Conservation (phyloP, 2,888 invertebrate species). For the Bombylius major region DNA sequence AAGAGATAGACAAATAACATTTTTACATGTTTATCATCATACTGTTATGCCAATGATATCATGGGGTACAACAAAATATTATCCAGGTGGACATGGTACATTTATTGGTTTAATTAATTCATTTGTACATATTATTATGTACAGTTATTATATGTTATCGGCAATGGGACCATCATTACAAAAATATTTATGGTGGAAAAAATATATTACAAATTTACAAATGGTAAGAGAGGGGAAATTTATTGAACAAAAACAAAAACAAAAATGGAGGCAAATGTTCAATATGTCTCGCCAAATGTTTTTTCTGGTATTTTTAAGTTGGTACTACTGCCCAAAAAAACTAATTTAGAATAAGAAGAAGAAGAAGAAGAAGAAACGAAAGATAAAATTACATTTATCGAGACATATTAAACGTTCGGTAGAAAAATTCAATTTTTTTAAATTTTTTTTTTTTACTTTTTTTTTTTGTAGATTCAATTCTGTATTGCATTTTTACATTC, state of each 20-base stretch:
- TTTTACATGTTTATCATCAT: constrained; percentile 80
- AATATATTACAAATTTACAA: constrained; percentile 79
- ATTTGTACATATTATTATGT: constrained; percentile 92
- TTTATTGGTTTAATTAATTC: constrained; percentile 76
- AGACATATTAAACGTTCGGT: not conserved
- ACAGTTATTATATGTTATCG: constrained; percentile 79
- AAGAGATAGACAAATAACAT: constrained; percentile 66
- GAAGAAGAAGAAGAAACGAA: too few relatives aligned
- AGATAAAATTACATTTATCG: too few relatives aligned
- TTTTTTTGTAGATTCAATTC: constrained; percentile 63
- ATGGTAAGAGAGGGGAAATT: constrained; percentile 46
- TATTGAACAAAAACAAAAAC: not conserved
- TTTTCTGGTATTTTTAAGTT: too few relatives aligned
- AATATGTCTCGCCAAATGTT: too few relatives aligned
- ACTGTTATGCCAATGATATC: constrained; percentile 89
- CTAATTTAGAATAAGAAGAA: too few relatives aligned
- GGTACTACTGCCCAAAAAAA: not conserved
- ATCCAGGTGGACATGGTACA: constrained; percentile 79
- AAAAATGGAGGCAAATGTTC: constrained; percentile 16
- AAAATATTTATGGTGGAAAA: constrained; percentile 89
- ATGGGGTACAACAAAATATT: constrained; percentile 86
- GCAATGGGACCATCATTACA: constrained; percentile 80
- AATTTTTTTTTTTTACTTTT: not conserved
- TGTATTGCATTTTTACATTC: constrained; percentile 77
- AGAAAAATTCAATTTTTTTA: not conserved